Evolutionary conservation across 2,113 vertebrate species (phyloP), one percentile per base, ranked within the genome.

Genomic region (Ciconia stormi): DNA sequence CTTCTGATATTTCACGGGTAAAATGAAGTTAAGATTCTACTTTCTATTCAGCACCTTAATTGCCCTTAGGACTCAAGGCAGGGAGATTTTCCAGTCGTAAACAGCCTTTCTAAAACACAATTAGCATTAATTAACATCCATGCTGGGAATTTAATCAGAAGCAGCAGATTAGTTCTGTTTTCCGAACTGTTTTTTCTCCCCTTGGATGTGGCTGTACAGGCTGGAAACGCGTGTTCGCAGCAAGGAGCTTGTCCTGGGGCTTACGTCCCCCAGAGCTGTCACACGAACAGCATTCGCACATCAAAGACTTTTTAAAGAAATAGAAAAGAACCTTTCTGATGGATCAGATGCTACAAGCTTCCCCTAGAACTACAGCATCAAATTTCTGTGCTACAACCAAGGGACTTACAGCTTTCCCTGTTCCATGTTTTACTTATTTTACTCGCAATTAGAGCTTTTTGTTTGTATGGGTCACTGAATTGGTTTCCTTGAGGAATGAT

Each of bases 51-150:
- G 9, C 6, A 13, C 17, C 17, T 86, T 94, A 72, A 82, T 61
- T 95, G 77, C 91, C 56, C n/a, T 89, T 72, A 89, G 78, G 67
- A 89, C n/a, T 89, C 34, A 38, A 79, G 17, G 30, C 15, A 0
- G 77, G 56, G 74, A 91, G 81, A 76, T 84, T 74, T 96, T 96
- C 56, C 87, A 94, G 93, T 55, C 69, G 91, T 95, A 96, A 96
- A 95, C 89, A 93, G 87, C 66, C 53, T 93, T 91, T 91, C 87
- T 94, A 69, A 95, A 95, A 65, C 56, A 61, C 53, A 87, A 76
- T 96, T 96, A 95, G 84, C 90, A 87, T 93, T 95, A 96, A 93
- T 96, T 96, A 96, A 89, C 91, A 91, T 91, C 78, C 78, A 87
- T 96, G 93, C 93, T 79, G 78, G 73, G 93, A 93, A 73, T 95